Evolutionary conservation across 2,113 vertebrate genomes (phyloP).

Genomic region (Struthio camelus): DNA sequence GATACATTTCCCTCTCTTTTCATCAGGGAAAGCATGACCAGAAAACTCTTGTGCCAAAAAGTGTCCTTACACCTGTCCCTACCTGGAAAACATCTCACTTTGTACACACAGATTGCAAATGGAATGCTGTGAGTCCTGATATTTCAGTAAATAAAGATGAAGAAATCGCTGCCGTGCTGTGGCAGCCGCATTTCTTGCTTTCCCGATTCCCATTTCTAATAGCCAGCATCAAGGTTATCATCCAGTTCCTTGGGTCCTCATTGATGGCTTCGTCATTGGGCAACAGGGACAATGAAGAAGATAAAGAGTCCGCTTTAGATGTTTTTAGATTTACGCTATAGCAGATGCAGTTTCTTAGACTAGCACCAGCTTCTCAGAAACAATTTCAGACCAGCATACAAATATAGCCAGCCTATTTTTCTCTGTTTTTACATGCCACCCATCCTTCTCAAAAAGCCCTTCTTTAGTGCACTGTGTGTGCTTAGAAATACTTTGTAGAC

Average conservation of each 20-base stretch:
- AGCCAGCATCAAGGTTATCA: not conserved
- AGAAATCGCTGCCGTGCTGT: not conserved
- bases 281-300: not conserved
- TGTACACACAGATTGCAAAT: not conserved
- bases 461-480: not conserved
- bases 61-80: not conserved
- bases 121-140: fast-evolving
- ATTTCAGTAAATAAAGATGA: not conserved
- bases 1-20: not conserved
- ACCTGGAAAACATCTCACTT: not conserved
- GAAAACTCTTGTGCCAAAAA: not conserved
- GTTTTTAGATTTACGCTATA: not conserved
- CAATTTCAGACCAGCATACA: not conserved
- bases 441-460: not conserved
- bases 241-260: conserved; percentile 11
- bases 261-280: not conserved
- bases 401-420: not conserved
- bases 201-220: not conserved
- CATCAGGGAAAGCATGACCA: not conserved
- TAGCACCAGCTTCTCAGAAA: not conserved
- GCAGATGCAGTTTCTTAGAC: not conserved
- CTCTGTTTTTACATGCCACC: not conserved
- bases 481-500: not conserved
- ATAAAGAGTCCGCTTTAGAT: not conserved
- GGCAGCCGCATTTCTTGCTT: not conserved